A percentile compares a stretch with the other conserved stretches of the same genome.
These are phyloP conservation scores for Drosophila sturtevanti DNA, from an alignment of 1,140 invertebrate species.

Conservation along the genomic window DNA sequence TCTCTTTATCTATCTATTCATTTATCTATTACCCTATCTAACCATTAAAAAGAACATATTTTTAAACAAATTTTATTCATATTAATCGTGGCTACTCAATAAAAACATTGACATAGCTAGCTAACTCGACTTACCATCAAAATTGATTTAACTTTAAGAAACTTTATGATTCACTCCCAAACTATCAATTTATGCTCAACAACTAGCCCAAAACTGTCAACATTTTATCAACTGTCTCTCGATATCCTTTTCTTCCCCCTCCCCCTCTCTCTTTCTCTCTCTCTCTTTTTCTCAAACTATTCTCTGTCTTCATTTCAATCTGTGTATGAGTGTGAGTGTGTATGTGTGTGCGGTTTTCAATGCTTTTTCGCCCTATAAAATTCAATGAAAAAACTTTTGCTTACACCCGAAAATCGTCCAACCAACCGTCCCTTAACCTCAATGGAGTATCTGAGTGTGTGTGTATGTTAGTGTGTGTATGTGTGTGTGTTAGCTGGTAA, in stretches of 20 bases:
- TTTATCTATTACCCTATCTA: too few species aligned
- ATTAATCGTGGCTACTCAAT: too few species aligned
- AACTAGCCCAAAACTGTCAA: constrained; percentile 75
- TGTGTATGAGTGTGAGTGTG: not conserved
- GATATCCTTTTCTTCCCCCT: not conserved
- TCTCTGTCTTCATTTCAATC: too few species aligned
- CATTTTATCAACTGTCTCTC: constrained; percentile 64
- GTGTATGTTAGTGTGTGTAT: not conserved
- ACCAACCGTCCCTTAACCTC: constrained; percentile 19
- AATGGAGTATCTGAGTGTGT: constrained; percentile 7
- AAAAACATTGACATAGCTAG: constrained; percentile 13
- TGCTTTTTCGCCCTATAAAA: constrained; percentile 55
- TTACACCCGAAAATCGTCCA: constrained; percentile 18
- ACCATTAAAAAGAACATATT: too few species aligned
- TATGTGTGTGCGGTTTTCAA: constrained; percentile 44
- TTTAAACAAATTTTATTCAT: too few species aligned
- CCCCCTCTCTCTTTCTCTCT: constrained; percentile 15
- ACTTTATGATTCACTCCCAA: not conserved
- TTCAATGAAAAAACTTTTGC: constrained; percentile 76
- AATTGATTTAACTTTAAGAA: constrained; percentile 29
- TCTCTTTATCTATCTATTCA: too few species aligned
- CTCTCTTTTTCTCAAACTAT: constrained; percentile 17
- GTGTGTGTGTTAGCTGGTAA: constrained; percentile 10
- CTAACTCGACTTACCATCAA: constrained; percentile 29
- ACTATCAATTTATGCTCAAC: constrained; percentile 20